phyloP scores from a whole-genome alignment of 2,113 vertebrate species.

The Oophaga pumilio region DNA sequence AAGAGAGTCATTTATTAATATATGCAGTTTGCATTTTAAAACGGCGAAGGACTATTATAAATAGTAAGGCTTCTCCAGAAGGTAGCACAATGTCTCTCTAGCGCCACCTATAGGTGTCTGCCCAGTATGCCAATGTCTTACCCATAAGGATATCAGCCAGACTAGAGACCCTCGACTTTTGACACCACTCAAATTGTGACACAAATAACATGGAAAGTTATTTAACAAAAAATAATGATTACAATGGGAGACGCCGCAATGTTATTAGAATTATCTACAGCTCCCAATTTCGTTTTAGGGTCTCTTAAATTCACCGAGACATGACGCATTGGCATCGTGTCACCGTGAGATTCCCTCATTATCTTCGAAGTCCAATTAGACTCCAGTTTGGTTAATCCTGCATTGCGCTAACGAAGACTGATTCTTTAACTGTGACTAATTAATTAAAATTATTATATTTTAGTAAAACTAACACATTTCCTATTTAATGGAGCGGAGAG shows the following conservation, averaged over 20 bases:
- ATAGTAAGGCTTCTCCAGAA: too few species aligned
- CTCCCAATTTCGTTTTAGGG: background rate
- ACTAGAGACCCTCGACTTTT: background rate
- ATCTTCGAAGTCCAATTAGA: slow-evolving; percentile 32
- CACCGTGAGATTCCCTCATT: slow-evolving; percentile 31
- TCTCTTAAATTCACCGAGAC: background rate
- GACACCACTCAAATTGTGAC: background rate
- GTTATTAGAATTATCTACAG: background rate
- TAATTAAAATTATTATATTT: slow-evolving; percentile 42
- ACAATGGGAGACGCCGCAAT: background rate
- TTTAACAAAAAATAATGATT: background rate
- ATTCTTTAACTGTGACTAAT: slow-evolving; percentile 34
- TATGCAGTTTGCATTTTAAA: too few species aligned
- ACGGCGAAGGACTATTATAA: too few species aligned
- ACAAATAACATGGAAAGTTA: background rate
- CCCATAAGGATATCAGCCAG: background rate
- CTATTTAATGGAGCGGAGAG: background rate
- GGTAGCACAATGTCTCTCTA: too few species aligned
- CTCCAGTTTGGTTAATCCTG: slow-evolving; percentile 29
- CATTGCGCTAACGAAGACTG: slow-evolving; percentile 12
- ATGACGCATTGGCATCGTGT: slow-evolving; percentile 18
- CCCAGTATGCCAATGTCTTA: too few species aligned
- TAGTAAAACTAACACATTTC: slow-evolving; percentile 31
- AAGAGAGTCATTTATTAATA: too few species aligned
- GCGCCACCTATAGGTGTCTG: too few species aligned